Evolutionary conservation across 35 echinoderm and acorn worm genomes (phyloP).

Genomic region (Ptychodera flava): DNA sequence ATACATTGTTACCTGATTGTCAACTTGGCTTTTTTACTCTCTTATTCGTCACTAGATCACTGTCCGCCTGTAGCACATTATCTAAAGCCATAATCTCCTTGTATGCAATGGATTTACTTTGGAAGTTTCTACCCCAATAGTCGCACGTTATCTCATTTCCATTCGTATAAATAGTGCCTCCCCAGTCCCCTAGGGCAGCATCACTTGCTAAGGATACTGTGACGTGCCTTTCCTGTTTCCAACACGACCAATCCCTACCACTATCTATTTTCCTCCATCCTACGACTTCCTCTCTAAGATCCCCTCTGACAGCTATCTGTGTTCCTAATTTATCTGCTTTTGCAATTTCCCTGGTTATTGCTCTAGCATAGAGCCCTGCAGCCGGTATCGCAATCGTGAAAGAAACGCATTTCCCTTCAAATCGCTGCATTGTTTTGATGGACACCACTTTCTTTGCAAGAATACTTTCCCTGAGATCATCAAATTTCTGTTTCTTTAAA

Average conservation of each 20-base stretch:
- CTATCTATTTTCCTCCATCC: neutral
- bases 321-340: neutral
- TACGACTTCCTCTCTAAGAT: neutral
- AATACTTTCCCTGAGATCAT: neutral
- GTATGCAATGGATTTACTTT: neutral
- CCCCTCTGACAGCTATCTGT: neutral
- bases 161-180: neutral
- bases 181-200: neutral
- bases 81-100: neutral
- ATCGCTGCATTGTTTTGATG: neutral
- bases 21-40: neutral
- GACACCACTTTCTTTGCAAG: neutral
- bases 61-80: neutral
- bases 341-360: neutral
- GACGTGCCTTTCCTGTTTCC: neutral
- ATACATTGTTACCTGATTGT: neutral
- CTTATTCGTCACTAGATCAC: neutral
- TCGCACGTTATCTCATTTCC: neutral
- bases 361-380: neutral
- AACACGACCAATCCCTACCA: neutral
- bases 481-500: neutral
- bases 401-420: neutral
- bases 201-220: neutral
- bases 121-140: neutral
- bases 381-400: neutral